A percentile compares a stretch with the other conserved stretches of the same genome.
These are phyloP conservation scores for Chrysemys picta DNA, from an alignment of 2,113 vertebrate species.

Conservation along the genomic window DNA sequence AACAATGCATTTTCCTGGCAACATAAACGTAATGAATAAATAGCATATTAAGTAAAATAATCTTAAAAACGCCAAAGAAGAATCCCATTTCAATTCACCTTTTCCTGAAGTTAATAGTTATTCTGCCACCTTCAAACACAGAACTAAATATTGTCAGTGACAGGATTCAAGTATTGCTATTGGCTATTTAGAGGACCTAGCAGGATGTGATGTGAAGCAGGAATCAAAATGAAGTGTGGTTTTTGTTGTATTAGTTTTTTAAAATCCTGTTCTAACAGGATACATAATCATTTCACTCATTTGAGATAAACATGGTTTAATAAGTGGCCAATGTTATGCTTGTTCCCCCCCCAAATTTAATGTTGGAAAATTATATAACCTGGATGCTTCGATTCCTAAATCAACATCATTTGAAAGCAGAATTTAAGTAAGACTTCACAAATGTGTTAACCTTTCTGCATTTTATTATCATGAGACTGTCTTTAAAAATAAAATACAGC, in stretches of 20 bases:
- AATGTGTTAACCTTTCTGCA: conserved; percentile 34
- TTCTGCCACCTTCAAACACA: conserved; percentile 34
- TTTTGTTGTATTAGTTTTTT: conserved; percentile 16
- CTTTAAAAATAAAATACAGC: conserved; percentile 37
- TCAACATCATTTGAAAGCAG: conserved; percentile 25
- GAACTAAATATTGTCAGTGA: conserved; percentile 44
- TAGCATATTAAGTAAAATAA: not conserved
- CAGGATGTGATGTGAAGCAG: conserved; percentile 13
- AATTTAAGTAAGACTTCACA: conserved; percentile 32
- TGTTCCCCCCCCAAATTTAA: not conserved
- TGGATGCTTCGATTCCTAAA: not conserved
- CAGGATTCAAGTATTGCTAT: conserved; percentile 2
- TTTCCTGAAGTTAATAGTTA: not conserved
- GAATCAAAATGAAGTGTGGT: conserved; percentile 25
- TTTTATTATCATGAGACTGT: conserved; percentile 23
- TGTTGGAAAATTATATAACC: conserved; percentile 48
- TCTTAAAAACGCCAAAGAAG: not conserved
- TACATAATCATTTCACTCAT: conserved; percentile 66
- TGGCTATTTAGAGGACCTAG: conserved; percentile 22
- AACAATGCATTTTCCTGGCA: not conserved
- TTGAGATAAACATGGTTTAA: conserved; percentile 55
- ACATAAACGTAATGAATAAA: not conserved
- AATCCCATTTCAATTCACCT: not conserved
- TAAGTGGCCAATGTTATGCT: conserved; percentile 49
- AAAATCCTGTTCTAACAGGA: conserved; percentile 58